A percentile compares a stretch with the other conserved stretches of the same genome.
These are phyloP conservation scores for Gastrophysa polygoni DNA, from an alignment of 2,888 invertebrate species.

Conservation along the genomic window DNA sequence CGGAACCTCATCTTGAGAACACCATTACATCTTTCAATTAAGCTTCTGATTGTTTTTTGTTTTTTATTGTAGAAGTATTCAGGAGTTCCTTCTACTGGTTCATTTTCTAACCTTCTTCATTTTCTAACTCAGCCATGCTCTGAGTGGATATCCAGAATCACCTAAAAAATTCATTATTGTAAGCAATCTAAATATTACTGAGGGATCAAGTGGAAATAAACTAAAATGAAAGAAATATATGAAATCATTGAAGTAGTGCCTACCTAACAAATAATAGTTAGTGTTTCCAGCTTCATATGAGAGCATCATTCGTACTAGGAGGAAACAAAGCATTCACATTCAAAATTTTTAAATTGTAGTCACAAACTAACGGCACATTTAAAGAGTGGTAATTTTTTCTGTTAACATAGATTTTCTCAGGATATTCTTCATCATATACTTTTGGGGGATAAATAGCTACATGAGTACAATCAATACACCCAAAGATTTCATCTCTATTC, in stretches of 20 bases:
- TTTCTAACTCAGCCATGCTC: no score
- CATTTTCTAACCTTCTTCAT: conserved; percentile 17
- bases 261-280: conserved; percentile 20
- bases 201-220: background rate
- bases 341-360: conserved; percentile 7
- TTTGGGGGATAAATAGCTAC: conserved; percentile 13
- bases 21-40: conserved; percentile 22
- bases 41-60: conserved; percentile 16
- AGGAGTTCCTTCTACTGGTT: conserved; percentile 10
- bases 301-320: no score
- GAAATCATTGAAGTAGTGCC: background rate
- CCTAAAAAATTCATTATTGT: conserved; percentile 7
- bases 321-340: no score
- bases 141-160: conserved; percentile 10
- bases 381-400: conserved; percentile 17
- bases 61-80: conserved; percentile 20
- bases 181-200: conserved; percentile 14
- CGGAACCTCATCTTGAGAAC: conserved; percentile 26
- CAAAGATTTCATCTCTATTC: conserved; percentile 8
- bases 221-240: background rate
- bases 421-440: conserved; percentile 6
- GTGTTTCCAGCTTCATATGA: conserved; percentile 10
- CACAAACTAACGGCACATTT: conserved; percentile 18
- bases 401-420: conserved; percentile 19
- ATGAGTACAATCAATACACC: conserved; percentile 17